Evolutionary conservation across 2,888 invertebrate genomes (phyloP).

Genomic region (Tineola bisselliella): DNA sequence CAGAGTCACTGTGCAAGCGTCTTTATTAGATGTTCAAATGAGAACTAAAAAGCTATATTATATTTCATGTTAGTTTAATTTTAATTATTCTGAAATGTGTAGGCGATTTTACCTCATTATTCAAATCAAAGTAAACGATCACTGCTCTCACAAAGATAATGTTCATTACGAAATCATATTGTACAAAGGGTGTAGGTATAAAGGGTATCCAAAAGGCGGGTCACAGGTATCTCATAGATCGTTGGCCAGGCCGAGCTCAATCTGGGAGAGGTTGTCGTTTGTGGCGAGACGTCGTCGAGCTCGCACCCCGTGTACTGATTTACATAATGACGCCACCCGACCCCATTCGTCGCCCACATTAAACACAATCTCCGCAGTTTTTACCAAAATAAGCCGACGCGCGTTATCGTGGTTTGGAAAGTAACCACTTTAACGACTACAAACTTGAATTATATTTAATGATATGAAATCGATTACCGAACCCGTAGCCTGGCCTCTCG

Average conservation of each 20-base stretch:
- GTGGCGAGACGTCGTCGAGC: slow-evolving; percentile 9
- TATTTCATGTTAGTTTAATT: neutral
- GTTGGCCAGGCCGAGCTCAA: slow-evolving; percentile 6
- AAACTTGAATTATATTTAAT: slow-evolving; percentile 8
- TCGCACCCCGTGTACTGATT: slow-evolving; percentile 13
- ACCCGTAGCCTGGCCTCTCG: neutral
- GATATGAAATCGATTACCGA: slow-evolving; percentile 5
- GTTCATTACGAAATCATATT: neutral
- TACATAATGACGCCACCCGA: slow-evolving; percentile 15
- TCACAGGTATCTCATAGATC: slow-evolving; percentile 3
- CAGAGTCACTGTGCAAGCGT: slow-evolving; percentile 6
- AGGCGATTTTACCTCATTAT: neutral
- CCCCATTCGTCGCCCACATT: slow-evolving; percentile 15
- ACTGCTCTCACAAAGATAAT: neutral
- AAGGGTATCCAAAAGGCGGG: slow-evolving; percentile 1
- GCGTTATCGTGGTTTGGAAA: slow-evolving; percentile 2
- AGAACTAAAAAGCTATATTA: neutral
- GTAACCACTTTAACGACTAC: slow-evolving; percentile 4
- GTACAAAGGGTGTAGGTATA: neutral
- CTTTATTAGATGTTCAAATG: neutral
- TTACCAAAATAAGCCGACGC: slow-evolving; percentile 14
- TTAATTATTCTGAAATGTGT: neutral
- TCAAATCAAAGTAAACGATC: neutral
- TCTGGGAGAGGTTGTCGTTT: slow-evolving; percentile 10
- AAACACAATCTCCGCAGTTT: slow-evolving; percentile 15